Evolutionary conservation across 2,797 vertebrate genomes (phyloP).

Genomic region (Anisognathus igniventris): DNA sequence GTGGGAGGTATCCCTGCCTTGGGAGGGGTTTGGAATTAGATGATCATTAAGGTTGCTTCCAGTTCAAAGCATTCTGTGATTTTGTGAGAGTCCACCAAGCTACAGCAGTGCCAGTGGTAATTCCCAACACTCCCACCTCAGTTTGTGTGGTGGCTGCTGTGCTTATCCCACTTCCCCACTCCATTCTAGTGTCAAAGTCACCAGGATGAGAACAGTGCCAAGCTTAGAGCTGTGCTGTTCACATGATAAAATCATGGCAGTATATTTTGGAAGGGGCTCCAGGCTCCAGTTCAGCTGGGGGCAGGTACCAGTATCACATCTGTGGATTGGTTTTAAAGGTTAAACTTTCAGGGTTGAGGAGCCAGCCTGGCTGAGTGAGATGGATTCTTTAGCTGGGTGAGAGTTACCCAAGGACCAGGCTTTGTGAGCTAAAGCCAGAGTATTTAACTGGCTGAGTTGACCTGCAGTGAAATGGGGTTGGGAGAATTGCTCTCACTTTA

Average conservation of each 20-base stretch:
- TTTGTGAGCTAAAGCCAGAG: neutral
- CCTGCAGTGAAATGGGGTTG: neutral
- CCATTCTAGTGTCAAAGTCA: neutral
- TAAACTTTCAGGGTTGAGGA: neutral
- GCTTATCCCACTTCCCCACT: neutral
- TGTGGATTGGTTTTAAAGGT: neutral
- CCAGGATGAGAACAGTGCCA: neutral
- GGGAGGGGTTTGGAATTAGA: neutral
- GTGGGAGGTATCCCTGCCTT: neutral
- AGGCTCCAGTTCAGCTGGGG: neutral
- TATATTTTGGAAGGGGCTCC: neutral
- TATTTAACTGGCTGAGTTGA: neutral
- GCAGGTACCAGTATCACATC: neutral
- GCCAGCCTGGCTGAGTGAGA: neutral
- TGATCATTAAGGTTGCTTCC: neutral
- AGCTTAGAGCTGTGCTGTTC: neutral
- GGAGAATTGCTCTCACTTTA: neutral
- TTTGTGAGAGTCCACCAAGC: neutral
- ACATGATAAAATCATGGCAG: neutral
- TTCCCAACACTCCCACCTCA: neutral
- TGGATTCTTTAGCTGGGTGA: neutral
- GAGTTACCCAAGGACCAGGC: neutral
- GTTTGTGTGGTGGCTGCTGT: neutral
- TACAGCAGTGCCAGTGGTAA: neutral
- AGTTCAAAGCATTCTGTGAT: neutral